Base-by-base conservation (phyloP, 2,113 vertebrate species). In the Brachyistius frenatus region DNA sequence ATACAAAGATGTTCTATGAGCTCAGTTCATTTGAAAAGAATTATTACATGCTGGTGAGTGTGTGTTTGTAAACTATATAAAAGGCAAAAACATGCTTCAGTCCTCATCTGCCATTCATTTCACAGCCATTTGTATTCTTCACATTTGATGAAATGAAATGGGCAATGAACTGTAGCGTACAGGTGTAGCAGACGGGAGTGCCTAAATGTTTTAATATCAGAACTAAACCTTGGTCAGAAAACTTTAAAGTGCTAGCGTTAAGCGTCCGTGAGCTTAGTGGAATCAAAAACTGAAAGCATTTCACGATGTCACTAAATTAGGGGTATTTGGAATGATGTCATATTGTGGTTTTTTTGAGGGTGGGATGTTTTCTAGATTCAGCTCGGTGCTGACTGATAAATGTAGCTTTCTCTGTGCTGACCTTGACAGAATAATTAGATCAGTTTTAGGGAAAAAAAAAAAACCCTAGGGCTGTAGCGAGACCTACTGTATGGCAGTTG, bases 11-110 rank as follows among this genome's bases (percentile, higher is more conserved):
- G 76, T 80, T 84, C 71, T 76, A 54, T 67, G 81, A 85, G 66
- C 64, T 85, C 77, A 66, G 23, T n/a, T 76, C 87, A 72, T 86
- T 83, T 79, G 14, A 91, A 80, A 83, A 56, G 57, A 87, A 86
- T 85, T 79, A 76, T 67, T 52, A 89, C 85, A 81, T 85, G 79
- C 86, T 64, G 65, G 74, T 90, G 88, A 93, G 91, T 76, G 86
- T 76, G 86, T 90, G 67, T 92, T 88, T 91, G 86, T 87, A 78
- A 82, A 79, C 44, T 61, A 39, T 79, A 65, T 58, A 67, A 78
- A 74, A 60, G 0, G 44, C 50, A 74, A 72, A 74, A 88, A 81
- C 66, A 69, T 73, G 76, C 78, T 79, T 87, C 78, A 54, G 53
- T 81, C 57, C 53, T 81, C 79, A 83, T 78, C 78, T 60, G 58